These are phyloP conservation scores for Steatornis caripensis DNA, from an alignment of 2,113 vertebrate species.

Conservation along the genomic window DNA sequence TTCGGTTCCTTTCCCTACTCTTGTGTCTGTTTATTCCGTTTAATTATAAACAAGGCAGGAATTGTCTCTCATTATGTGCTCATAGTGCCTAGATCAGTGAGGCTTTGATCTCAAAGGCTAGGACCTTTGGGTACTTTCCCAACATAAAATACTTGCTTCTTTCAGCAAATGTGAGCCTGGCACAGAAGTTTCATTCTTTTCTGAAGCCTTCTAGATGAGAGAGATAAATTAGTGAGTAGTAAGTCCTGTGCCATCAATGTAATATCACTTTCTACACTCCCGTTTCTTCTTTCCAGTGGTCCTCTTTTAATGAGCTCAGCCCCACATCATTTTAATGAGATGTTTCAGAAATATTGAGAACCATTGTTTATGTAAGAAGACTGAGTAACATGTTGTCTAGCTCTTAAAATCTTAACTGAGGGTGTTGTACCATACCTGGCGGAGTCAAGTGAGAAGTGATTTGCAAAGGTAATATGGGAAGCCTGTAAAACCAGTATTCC, in stretches of 20 bases:
- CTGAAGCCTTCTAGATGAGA: neutral
- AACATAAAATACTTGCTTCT: neutral
- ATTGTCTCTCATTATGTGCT: neutral
- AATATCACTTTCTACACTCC: neutral
- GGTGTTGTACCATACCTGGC: neutral
- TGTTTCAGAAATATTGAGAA: neutral
- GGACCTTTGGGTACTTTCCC: neutral
- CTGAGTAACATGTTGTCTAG: neutral
- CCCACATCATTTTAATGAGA: neutral
- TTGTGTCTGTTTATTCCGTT: neutral
- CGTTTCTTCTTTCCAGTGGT: neutral
- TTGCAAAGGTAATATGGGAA: neutral
- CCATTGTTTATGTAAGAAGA: neutral
- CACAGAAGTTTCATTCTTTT: neutral
- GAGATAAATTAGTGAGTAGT: neutral
- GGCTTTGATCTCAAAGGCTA: conserved; percentile 6
- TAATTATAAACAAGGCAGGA: neutral
- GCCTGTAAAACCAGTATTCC: conserved; percentile 32
- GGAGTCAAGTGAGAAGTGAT: neutral
- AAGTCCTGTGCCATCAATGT: neutral
- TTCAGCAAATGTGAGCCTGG: neutral
- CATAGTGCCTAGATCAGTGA: neutral
- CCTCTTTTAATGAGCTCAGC: neutral
- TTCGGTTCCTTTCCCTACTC: neutral
- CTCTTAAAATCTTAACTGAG: neutral